Evolutionary conservation across 2,888 invertebrate species (phyloP).

Genomic region (Sympetrum striolatum): DNA sequence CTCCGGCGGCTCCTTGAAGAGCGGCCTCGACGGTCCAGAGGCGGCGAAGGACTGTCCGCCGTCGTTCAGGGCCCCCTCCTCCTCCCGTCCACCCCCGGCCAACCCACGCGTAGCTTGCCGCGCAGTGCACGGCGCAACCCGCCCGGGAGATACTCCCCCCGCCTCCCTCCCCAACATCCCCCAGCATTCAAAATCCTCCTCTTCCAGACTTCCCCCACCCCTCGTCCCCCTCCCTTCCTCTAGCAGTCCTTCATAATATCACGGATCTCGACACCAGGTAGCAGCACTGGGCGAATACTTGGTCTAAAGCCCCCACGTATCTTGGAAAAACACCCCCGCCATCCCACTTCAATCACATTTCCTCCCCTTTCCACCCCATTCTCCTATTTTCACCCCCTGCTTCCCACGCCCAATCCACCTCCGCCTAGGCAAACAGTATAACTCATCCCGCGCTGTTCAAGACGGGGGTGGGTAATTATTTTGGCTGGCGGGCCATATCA

Average conservation of each 20-base stretch:
- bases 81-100: neutral
- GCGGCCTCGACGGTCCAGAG: conserved; percentile 41
- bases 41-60: conserved; percentile 26
- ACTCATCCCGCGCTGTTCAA: neutral
- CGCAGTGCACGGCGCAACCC: conserved; percentile 31
- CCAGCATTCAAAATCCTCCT: neutral
- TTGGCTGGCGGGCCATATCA: no score
- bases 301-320: neutral
- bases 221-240: neutral
- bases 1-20: neutral
- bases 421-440: neutral
- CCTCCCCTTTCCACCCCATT: neutral
- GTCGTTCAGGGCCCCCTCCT: neutral
- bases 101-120: conserved; percentile 2
- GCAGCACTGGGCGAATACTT: conserved; percentile 19
- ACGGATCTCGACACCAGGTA: conserved; percentile 24
- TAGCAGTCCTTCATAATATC: conserved; percentile 22
- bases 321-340: neutral
- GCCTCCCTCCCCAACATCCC: neutral
- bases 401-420: neutral
- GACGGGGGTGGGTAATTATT: neutral
- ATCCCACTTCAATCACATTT: neutral
- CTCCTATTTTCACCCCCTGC: neutral
- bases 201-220: neutral
- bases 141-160: conserved; percentile 10